These are phyloP conservation scores for Agonopterix arenella DNA, from an alignment of 2,888 invertebrate genomes.

Conservation along the genomic window DNA sequence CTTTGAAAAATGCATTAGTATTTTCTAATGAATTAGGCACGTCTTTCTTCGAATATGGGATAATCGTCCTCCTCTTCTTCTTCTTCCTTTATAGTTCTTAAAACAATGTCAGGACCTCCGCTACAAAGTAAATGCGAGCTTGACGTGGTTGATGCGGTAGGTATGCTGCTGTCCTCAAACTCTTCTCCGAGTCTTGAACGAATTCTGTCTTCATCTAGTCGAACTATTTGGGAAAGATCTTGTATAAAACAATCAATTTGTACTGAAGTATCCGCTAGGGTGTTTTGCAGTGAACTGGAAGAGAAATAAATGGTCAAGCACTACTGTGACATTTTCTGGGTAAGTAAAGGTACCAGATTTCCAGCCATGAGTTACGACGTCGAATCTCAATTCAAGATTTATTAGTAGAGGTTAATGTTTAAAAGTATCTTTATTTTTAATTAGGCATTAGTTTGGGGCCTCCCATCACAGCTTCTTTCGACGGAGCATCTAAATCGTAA, in stretches of 20 bases:
- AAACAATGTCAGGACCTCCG: background rate
- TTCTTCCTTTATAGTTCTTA: constrained; percentile 48
- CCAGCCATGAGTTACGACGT: no score
- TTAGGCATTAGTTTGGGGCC: no score
- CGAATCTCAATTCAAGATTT: no score
- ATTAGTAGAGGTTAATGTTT: no score
- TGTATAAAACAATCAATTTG: constrained; percentile 42
- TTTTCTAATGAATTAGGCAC: no score
- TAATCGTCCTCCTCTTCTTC: constrained; percentile 47
- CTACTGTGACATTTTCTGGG: no score
- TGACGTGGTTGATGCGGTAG: background rate
- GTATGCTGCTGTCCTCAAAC: background rate
- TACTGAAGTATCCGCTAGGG: constrained; percentile 32
- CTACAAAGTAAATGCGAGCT: no score
- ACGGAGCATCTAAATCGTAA: no score
- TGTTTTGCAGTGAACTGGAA: constrained; percentile 35
- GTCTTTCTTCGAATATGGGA: constrained; percentile 30
- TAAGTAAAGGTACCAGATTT: no score
- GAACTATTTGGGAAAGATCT: constrained; percentile 41
- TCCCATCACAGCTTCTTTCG: no score
- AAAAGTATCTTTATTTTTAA: no score
- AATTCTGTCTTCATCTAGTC: constrained; percentile 48
- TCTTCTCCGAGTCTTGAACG: constrained; percentile 30
- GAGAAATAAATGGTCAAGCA: background rate
- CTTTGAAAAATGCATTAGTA: no score